Evolutionary conservation across 2,797 vertebrate genomes (phyloP), one percentile per base, ranked within the genome.

Genomic region (Sebastes taczanowskii): DNA sequence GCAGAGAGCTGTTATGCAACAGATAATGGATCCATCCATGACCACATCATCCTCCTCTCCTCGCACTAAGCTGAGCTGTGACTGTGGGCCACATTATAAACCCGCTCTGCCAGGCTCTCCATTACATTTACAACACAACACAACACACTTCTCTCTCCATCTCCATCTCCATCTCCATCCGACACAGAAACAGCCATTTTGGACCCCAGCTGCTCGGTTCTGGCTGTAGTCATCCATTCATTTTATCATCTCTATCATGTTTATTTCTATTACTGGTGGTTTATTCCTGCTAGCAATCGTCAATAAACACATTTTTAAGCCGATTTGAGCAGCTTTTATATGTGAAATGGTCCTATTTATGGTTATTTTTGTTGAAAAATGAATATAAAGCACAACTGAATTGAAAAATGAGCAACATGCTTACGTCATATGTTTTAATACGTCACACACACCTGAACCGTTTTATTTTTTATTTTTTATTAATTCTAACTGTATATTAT

Each of bases 1-100:
- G 56, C 71, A 9, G 18, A 52, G 83, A 23, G 42, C 34, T 73
- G 82, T 93, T 91, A 91, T 69, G 80, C 86, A 93, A 93, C 55
- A 83, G 75, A 76, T 80, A 76, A 81, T 27, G 84, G 90, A 84
- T 86, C 86, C 76, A 74, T 86, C 82, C 73, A 38, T 46, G 56
- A 68, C 46, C 80, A 30, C 85, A 84, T 76, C 88, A 74, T 69
- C 85, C 20, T 38, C 35, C 35, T 38, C 35, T 38, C 35, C 35
- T 35, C 78, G 27, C 77, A 53, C 66, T 76, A 66, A 81, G 79
- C 85, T 3, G 38, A 59, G 76, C 81, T 42, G 71, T 34, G 71
- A 56, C 77, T 72, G 73, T 7, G 71, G 60, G 66, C 80, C 49
- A 52, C 46, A 52, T 52, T 52, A 49, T 46, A 46, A 46, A 46